These are phyloP conservation scores for Denticeps clupeoides DNA, from an alignment of 2,797 vertebrate species.

Conservation along the genomic window DNA sequence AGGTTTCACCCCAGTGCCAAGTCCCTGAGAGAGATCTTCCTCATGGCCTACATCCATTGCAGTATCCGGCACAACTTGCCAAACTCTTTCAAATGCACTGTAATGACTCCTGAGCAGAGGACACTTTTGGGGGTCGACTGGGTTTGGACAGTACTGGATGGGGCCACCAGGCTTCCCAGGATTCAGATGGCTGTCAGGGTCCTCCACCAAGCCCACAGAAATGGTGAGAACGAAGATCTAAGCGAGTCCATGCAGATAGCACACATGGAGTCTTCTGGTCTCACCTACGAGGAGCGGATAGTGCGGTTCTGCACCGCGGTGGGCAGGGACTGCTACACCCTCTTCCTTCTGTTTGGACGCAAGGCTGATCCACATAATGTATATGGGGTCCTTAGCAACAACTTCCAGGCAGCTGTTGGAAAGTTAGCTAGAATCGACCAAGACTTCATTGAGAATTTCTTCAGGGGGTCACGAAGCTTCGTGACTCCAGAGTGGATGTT, in stretches of 20 bases:
- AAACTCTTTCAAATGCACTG: constrained; percentile 51
- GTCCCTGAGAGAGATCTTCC: constrained; percentile 52
- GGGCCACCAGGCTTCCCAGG: constrained; percentile 46
- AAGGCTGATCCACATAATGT: constrained; percentile 46
- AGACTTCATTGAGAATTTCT: constrained; percentile 52
- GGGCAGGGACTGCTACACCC: constrained; percentile 58
- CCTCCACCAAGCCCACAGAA: constrained; percentile 34
- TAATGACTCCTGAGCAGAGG: constrained; percentile 53
- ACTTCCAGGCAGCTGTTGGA: constrained; percentile 44
- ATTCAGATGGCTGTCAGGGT: constrained; percentile 58
- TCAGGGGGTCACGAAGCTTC: constrained; percentile 49
- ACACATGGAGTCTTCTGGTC: constrained; percentile 35
- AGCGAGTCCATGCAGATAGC: constrained; percentile 46
- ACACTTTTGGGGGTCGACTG: constrained; percentile 59
- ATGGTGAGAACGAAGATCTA: constrained; percentile 9
- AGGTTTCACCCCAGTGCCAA: constrained; percentile 43
- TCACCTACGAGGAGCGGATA: constrained; percentile 43
- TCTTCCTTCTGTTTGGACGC: constrained; percentile 58
- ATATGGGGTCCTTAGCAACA: constrained; percentile 61
- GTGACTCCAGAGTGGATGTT: constrained; percentile 53
- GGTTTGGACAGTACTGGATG: constrained; percentile 59
- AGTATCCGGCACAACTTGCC: constrained; percentile 44
- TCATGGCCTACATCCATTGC: constrained; percentile 60
- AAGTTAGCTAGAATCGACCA: constrained; percentile 48
- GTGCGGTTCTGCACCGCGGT: constrained; percentile 58